Evolutionary conservation across 2,113 vertebrate genomes (phyloP).

Genomic region (Burhinus oedicnemus): DNA sequence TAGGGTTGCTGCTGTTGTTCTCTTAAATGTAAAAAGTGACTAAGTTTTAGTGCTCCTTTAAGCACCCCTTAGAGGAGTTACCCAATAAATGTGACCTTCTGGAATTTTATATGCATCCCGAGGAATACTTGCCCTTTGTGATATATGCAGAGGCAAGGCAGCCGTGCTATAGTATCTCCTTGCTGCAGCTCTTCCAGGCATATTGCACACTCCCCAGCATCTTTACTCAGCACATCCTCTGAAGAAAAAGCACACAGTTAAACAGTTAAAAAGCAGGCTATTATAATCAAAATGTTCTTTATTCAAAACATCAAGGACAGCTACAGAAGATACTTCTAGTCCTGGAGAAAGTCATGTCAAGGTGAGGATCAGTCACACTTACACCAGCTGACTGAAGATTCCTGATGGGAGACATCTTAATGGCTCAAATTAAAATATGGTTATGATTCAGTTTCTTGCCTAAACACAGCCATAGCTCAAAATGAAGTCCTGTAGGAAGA

Average conservation of each 20-base stretch:
- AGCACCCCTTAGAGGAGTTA: background rate
- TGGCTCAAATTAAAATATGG: background rate
- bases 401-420: background rate
- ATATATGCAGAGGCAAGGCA: conserved; percentile 97
- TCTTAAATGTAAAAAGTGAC: background rate
- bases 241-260: conserved; percentile 52
- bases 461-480: background rate
- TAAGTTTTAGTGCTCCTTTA: background rate
- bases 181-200: conserved; percentile 94
- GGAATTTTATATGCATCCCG: background rate
- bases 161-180: conserved; percentile 94
- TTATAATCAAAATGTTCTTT: background rate
- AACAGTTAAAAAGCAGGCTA: background rate
- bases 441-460: background rate
- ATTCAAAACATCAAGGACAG: background rate
- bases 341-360: background rate
- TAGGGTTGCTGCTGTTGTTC: background rate
- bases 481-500: background rate
- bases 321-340: background rate
- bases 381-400: background rate
- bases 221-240: conserved; percentile 96
- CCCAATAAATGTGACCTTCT: background rate
- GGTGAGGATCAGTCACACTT: background rate
- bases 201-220: conserved; percentile 95
- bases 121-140: conserved; percentile 88